A percentile compares a stretch with the other conserved stretches of the same genome.
Conservation (phyloP, 2,888 invertebrate species). For the Thelaira solivaga region DNA sequence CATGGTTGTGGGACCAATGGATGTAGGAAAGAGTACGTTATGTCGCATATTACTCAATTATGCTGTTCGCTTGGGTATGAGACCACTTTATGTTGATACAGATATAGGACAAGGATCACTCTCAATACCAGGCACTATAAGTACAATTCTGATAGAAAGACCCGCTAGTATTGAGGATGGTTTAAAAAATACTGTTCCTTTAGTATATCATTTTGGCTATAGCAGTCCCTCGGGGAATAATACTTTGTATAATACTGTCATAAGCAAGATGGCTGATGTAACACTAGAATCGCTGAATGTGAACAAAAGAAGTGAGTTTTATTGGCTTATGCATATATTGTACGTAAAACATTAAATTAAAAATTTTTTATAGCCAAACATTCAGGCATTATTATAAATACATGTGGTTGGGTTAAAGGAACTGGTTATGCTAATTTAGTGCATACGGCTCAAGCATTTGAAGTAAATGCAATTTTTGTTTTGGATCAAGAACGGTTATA, state of each 20-base stretch:
- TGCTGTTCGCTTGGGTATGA: conserved; percentile 91
- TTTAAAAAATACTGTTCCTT: conserved; percentile 93
- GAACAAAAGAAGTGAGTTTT: conserved; percentile 86
- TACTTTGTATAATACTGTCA: conserved; percentile 89
- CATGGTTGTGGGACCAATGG: conserved; percentile 95
- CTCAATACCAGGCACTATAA: conserved; percentile 94
- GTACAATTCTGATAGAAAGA: conserved; percentile 92
- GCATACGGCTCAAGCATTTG: conserved; percentile 94
- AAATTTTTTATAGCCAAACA: conserved; percentile 80
- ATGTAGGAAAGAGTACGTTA: conserved; percentile 97
- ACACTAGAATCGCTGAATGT: conserved; percentile 89
- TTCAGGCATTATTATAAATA: conserved; percentile 96
- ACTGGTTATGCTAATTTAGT: conserved; percentile 92
- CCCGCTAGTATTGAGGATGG: conserved; percentile 97
- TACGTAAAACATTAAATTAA: not conserved
- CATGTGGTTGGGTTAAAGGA: conserved; percentile 97
- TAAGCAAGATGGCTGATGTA: conserved; percentile 90
- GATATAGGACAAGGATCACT: conserved; percentile 97
- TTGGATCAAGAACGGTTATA: conserved; percentile 97
- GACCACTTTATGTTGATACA: conserved; percentile 95
- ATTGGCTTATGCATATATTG: not conserved
- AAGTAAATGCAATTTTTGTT: conserved; percentile 96
- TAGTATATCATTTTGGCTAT: conserved; percentile 96
- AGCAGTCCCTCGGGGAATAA: conserved; percentile 86
- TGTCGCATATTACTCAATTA: conserved; percentile 94